phyloP scores from a whole-genome alignment of 2,888 invertebrate species.

The Nomada ferruginata region DNA sequence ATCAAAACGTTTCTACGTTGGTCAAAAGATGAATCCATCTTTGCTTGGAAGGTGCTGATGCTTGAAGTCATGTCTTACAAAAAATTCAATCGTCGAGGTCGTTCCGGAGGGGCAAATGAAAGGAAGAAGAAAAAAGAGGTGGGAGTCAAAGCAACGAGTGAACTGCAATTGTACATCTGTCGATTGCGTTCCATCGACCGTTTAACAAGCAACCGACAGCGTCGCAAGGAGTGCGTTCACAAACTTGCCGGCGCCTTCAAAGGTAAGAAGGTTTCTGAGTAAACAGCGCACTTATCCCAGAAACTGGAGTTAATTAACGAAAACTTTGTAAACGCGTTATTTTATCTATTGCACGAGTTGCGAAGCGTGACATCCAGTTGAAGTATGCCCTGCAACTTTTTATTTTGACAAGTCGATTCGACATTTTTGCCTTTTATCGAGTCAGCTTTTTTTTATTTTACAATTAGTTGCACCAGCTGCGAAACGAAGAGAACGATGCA shows the following conservation, averaged over 20 bases:
- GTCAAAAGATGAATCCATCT: neutral
- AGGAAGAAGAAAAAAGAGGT: neutral
- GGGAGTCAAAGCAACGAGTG: neutral
- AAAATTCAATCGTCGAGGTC: conserved; percentile 17
- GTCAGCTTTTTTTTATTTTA: neutral
- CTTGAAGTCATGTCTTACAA: neutral
- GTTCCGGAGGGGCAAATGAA: neutral
- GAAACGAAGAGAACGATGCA: too few relatives aligned
- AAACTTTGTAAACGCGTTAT: conserved; percentile 25
- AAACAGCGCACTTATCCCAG: conserved; percentile 1
- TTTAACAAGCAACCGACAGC: conserved; percentile 23
- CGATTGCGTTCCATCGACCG: conserved; percentile 17
- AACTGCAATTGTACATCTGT: conserved; percentile 25
- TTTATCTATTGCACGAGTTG: neutral
- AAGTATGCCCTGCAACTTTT: conserved; percentile 10
- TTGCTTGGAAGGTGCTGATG: neutral
- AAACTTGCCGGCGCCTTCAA: conserved; percentile 22
- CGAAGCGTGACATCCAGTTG: neutral
- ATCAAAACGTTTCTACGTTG: neutral
- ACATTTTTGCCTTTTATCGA: neutral
- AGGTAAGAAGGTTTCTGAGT: conserved; percentile 10
- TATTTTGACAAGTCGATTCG: neutral
- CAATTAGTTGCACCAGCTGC: too few relatives aligned
- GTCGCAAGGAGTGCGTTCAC: conserved; percentile 23
- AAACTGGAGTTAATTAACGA: conserved; percentile 39